Percentiles rank a stretch among this genome's conserved stretches.
These are phyloP conservation scores for Umimayanthus kanabou DNA, from an alignment of 92 coral and sea anemone genomes.

Conservation along the genomic window DNA sequence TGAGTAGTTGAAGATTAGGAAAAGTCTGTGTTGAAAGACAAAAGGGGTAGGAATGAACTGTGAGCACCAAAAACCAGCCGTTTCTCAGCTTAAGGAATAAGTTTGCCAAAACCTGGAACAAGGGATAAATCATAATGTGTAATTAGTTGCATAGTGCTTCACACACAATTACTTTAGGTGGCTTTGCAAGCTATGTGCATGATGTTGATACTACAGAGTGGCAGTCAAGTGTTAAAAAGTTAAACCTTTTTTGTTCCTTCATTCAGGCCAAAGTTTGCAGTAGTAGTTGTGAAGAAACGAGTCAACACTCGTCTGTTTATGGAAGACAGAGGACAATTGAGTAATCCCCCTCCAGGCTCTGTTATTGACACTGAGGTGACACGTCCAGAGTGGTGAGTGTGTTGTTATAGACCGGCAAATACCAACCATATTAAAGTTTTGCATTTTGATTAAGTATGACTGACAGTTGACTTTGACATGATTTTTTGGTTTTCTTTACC, in stretches of 20 bases:
- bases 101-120: neutral
- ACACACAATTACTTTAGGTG: neutral
- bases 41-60: neutral
- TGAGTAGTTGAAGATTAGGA: no score
- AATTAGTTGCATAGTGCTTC: neutral
- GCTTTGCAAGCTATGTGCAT: neutral
- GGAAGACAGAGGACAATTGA: constrained; percentile 52
- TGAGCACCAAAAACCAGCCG: neutral
- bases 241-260: neutral
- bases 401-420: no score
- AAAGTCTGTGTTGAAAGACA: neutral
- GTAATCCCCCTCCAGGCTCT: constrained; percentile 94
- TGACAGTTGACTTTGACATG: no score
- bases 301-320: constrained; percentile 81
- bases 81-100: neutral
- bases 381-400: constrained; percentile 77
- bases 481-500: neutral
- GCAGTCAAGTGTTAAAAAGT: neutral
- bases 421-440: neutral
- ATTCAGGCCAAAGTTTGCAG: constrained; percentile 87
- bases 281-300: constrained; percentile 90
- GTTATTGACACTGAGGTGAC: constrained; percentile 86
- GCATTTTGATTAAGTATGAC: neutral
- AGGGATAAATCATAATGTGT: no score
- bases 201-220: neutral